phyloP scores from a whole-genome alignment of 2,113 vertebrate genomes.

The Brachypteracias leptosomus region DNA sequence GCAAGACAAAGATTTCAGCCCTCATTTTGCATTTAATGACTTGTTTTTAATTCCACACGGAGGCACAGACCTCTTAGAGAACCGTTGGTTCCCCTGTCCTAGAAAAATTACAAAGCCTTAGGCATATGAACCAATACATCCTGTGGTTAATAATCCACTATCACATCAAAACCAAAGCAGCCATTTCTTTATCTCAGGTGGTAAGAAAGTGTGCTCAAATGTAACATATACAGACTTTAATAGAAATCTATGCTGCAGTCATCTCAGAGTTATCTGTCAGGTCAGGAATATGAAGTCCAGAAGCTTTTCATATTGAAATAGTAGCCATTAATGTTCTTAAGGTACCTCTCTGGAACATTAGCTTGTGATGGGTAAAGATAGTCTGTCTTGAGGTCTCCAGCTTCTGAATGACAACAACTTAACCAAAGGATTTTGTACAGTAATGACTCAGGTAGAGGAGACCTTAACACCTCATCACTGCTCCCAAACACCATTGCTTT shows the following conservation, averaged over 20 bases:
- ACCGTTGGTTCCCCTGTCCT: background rate
- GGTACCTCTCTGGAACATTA: background rate
- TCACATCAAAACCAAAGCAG: background rate
- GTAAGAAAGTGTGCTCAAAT: background rate
- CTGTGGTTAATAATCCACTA: background rate
- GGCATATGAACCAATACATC: background rate
- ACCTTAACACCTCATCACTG: background rate
- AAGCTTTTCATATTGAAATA: background rate
- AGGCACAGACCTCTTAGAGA: background rate
- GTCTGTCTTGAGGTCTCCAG: background rate
- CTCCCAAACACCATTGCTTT: background rate
- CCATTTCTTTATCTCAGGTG: background rate
- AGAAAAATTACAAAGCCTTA: background rate
- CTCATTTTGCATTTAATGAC: background rate
- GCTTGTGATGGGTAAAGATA: background rate
- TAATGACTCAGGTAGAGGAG: background rate
- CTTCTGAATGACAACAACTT: background rate
- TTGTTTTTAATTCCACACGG: background rate
- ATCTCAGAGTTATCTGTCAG: background rate
- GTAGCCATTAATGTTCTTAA: background rate
- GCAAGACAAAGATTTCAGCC: background rate
- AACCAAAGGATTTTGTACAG: background rate
- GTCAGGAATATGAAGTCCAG: background rate
- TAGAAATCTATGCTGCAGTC: background rate
- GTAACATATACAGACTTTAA: background rate